Evolutionary conservation across 2,797 vertebrate genomes (phyloP).

Genomic region (Molossus molossus): DNA sequence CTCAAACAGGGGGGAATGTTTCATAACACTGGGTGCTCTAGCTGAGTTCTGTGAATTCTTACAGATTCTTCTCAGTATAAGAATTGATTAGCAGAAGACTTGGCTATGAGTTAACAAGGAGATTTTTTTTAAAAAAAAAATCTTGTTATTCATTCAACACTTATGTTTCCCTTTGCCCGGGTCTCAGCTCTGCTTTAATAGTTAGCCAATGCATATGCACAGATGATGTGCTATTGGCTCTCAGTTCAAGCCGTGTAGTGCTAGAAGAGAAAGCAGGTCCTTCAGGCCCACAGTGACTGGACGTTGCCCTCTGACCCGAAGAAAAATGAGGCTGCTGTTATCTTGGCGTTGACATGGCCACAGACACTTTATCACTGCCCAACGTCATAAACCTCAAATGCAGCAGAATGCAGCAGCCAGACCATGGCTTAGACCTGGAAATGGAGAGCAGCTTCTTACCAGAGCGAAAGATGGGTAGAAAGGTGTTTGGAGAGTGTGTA

Average conservation of each 20-base stretch:
- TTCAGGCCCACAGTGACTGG: not conserved
- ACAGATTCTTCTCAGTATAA: not conserved
- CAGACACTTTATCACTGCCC: not conserved
- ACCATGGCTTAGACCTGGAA: not conserved
- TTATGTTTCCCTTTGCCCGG: not conserved
- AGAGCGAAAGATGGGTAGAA: not conserved
- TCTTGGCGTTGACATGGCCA: not conserved
- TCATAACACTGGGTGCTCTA: not conserved
- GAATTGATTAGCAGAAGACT: not conserved
- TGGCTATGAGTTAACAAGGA: not conserved
- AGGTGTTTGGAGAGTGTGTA: not conserved
- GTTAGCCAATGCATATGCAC: not conserved
- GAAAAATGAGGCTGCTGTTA: not conserved
- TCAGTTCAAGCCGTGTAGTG: not conserved
- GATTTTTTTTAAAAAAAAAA: not conserved
- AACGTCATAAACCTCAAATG: not conserved
- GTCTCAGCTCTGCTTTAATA: not conserved
- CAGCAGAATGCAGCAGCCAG: not conserved
- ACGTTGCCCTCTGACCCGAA: not conserved
- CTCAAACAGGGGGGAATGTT: not conserved
- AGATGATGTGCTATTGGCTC: not conserved
- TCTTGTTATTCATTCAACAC: not conserved
- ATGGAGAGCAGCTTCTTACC: not conserved
- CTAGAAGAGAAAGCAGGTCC: not conserved
- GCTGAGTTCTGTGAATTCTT: not conserved